Percentiles rank a stretch among this genome's conserved stretches.
phyloP scores from a whole-genome alignment of 1,140 invertebrate genomes.

The Lepidurus couesii region DNA sequence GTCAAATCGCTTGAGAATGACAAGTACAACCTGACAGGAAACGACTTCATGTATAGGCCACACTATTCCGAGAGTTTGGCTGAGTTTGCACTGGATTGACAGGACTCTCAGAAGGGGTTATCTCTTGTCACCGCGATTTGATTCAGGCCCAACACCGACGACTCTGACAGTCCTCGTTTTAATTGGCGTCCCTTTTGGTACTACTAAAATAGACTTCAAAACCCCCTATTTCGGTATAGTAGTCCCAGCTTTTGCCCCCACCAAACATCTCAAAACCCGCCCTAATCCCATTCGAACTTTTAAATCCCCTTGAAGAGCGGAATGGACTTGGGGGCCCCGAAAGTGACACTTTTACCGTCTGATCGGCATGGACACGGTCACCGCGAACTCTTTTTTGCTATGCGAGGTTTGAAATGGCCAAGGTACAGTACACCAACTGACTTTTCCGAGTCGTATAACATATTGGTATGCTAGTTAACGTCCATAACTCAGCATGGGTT shows the following conservation, averaged over 20 bases:
- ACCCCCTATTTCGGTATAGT: not conserved
- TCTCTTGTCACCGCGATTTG: not conserved
- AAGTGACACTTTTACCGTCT: not conserved
- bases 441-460: not conserved
- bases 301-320: not conserved
- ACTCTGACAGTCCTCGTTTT: not conserved
- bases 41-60: not conserved
- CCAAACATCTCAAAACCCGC: not conserved
- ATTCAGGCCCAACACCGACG: not conserved
- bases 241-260: not conserved
- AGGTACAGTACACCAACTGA: not conserved
- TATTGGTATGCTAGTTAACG: slow-evolving; percentile 15
- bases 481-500: slow-evolving; percentile 11
- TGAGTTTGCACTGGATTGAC: not conserved
- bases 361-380: not conserved
- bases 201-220: not conserved
- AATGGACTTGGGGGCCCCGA: not conserved
- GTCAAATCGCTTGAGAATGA: not conserved
- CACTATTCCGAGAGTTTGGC: not conserved
- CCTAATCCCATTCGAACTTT: not conserved
- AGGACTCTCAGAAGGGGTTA: not conserved
- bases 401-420: not conserved
- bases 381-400: too few species aligned
- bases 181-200: not conserved
- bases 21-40: not conserved